Base-by-base conservation (phyloP, 1,140 invertebrate genomes). In the Calliopsis andreniformis region DNA sequence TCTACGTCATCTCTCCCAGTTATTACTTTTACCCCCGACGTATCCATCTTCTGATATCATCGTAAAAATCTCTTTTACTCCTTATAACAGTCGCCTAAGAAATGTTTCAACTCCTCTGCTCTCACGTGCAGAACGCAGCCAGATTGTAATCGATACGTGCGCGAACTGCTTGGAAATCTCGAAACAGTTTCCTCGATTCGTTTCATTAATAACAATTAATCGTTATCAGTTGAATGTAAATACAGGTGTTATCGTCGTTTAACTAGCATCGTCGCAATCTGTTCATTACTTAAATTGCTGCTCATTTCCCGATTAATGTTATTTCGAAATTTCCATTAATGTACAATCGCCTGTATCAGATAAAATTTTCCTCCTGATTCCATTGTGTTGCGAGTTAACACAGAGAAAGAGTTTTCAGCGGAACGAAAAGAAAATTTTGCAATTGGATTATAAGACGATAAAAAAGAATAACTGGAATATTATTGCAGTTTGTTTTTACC, bases 31-130 rank as follows among this genome's bases (percentile, higher is more conserved):
- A 28, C 28, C 12, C n/a, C 18, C 43, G 5, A 16, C 43, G 28
- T 64, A 64, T 64, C 43, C 43, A 49, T 64, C 62, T 49, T 64
- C 43, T 16, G 62, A 49, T 49, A 49, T 64, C 42, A 45, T 18
- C 45, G 62, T 49, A 64, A 64, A 30, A 64, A 64, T 64, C 62
- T 23, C 43, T 64, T 32, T 49, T 20, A 12, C 43, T 49, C 8
- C 12, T 63, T 32, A 20, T 20, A 49, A 49, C 62, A 47, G 3
- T 1, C 18, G 32, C 28, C 10, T 8, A 18, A 23, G 28, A 32
- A 64, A 49, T 12, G 28, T 2, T 47, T 25, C 43, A 14, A 18
- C 25, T 47, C 49, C 28, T 6, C 6, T 39, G 35, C 42, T 25
- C 16, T 43, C 35, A 23, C 35, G 20, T 23, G 12, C 58, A 18